These are phyloP conservation scores for Nicator chloris DNA, from an alignment of 2,113 vertebrate species.

Conservation along the genomic window DNA sequence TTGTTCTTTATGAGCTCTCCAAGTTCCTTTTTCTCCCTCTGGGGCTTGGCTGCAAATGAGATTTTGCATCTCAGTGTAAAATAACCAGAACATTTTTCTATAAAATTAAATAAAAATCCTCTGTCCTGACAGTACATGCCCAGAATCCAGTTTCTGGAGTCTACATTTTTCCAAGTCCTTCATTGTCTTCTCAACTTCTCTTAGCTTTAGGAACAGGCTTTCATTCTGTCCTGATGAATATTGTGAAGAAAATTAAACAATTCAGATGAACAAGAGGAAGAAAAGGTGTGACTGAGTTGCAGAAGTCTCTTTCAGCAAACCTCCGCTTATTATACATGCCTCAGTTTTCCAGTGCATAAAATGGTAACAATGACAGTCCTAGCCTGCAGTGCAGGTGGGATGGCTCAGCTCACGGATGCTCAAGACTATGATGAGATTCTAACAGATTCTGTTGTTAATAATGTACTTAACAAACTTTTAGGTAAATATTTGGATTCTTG, in stretches of 20 bases:
- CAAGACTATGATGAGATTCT: not conserved
- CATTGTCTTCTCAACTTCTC: constrained; percentile 57
- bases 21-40: constrained; percentile 69
- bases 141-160: constrained; percentile 71
- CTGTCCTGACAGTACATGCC: constrained; percentile 61
- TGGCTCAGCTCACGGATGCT: not conserved
- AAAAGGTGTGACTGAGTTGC: not conserved
- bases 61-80: constrained; percentile 76
- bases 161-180: constrained; percentile 54
- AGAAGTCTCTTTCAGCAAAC: not conserved
- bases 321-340: not conserved
- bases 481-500: not conserved
- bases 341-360: not conserved
- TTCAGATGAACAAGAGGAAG: not conserved
- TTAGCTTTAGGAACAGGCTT: constrained; percentile 20
- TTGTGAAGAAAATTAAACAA: not conserved
- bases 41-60: constrained; percentile 73
- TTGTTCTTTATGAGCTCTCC: constrained; percentile 77
- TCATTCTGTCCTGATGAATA: not conserved
- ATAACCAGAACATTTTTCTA: constrained; percentile 73
- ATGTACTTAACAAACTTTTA: no score
- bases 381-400: not conserved
- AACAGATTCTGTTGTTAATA: no score
- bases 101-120: constrained; percentile 79
- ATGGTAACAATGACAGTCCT: not conserved